phyloP scores from a whole-genome alignment of 2,797 vertebrate genomes.

The Phataginus tricuspis region DNA sequence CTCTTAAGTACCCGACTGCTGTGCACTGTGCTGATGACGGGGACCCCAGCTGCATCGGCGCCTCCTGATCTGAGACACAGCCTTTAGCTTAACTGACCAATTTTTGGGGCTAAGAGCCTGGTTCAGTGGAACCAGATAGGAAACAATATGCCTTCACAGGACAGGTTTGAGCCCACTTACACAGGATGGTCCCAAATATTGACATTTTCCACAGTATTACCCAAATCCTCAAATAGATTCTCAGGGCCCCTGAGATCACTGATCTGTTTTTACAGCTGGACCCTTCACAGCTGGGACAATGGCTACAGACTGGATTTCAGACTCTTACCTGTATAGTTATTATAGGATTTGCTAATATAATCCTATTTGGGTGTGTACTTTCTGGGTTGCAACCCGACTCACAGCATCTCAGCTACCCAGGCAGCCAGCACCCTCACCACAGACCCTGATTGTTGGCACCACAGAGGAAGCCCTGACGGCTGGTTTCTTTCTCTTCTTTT shows the following conservation, averaged over 20 bases:
- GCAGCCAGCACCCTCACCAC: not conserved
- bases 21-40: not conserved
- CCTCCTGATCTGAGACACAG: not conserved
- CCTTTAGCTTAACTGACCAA: not conserved
- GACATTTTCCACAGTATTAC: not conserved
- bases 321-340: not conserved
- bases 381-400: not conserved
- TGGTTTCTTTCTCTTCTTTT: not conserved
- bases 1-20: not conserved
- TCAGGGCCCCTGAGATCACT: not conserved
- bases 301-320: not conserved
- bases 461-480: not conserved
- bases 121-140: not conserved
- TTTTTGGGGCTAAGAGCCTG: not conserved
- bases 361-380: not conserved
- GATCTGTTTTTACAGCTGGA: not conserved
- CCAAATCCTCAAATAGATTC: not conserved
- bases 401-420: not conserved
- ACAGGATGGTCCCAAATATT: not conserved
- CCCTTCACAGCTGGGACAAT: not conserved
- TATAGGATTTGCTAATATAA: not conserved
- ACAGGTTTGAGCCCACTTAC: not conserved
- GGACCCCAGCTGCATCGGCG: not conserved
- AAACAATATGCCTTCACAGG: not conserved
- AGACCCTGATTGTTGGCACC: not conserved